A percentile compares a stretch with the other conserved stretches of the same genome.
Evolutionary conservation across 2,113 vertebrate genomes (phyloP).

Genomic region (Otis tarda): DNA sequence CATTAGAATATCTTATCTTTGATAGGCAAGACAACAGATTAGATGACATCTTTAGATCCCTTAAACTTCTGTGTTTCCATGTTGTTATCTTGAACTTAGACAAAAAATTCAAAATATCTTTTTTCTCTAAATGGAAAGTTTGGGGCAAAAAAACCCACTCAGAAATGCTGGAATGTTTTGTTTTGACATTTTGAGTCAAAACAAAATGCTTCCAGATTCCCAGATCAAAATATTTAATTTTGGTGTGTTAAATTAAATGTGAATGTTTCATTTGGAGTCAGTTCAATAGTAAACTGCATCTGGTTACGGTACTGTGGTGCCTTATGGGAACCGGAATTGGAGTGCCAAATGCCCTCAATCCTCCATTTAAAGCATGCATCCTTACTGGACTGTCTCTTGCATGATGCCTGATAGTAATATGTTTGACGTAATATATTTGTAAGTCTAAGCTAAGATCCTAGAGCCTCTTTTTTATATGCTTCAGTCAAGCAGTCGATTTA

Average conservation of each 20-base stretch:
- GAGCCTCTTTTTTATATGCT: background rate
- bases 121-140: background rate
- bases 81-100: background rate
- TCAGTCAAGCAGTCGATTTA: background rate
- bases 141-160: background rate
- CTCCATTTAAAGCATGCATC: background rate
- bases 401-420: background rate
- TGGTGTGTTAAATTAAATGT: conserved; percentile 45
- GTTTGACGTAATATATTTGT: background rate
- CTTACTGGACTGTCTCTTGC: background rate
- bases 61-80: background rate
- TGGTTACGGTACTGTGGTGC: conserved; percentile 31
- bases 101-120: background rate
- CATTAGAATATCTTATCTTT: background rate
- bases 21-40: background rate
- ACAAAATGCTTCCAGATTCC: conserved; percentile 37
- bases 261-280: conserved; percentile 51
- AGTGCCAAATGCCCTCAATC: conserved; percentile 26
- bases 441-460: background rate
- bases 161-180: background rate
- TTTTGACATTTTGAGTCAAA: conserved; percentile 48
- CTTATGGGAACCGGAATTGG: background rate
- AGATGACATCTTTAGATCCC: background rate
- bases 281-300: conserved; percentile 53
- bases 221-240: conserved; percentile 63